Conservation (phyloP, 37 sponge, comb jelly and placozoan genomes). For the Spongilla lacustris region DNA sequence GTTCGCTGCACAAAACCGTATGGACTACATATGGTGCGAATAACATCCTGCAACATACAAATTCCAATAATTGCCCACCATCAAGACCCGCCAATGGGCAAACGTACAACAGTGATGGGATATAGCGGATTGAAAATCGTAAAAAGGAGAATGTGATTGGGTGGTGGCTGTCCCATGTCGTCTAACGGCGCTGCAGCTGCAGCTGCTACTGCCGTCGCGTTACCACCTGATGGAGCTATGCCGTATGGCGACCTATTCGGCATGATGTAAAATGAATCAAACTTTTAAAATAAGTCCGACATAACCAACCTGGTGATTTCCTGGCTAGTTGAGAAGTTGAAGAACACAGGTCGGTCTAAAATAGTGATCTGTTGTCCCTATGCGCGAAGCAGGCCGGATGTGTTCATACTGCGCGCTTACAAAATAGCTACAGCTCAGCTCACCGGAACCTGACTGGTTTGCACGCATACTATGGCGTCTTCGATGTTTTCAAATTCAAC, state of each 20-base stretch:
- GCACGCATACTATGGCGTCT: constrained; percentile 76
- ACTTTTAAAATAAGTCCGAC: background rate
- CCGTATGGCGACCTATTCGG: constrained; percentile 85
- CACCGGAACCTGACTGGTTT: constrained; percentile 51
- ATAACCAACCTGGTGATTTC: constrained; percentile 81
- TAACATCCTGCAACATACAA: constrained; percentile 66
- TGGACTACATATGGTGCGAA: constrained; percentile 87
- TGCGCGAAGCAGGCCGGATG: background rate
- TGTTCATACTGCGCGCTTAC: background rate
- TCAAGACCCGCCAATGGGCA: background rate
- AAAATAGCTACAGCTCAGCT: background rate
- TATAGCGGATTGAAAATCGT: constrained; percentile 90
- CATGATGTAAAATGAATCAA: background rate
- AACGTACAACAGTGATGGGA: constrained; percentile 88
- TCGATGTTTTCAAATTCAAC: constrained; percentile 86
- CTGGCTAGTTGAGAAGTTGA: constrained; percentile 91
- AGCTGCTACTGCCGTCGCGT: background rate
- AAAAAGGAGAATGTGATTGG: constrained; percentile 89
- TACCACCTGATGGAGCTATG: constrained; percentile 46
- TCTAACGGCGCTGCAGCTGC: background rate
- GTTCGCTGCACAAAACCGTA: constrained; percentile 88
- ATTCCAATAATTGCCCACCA: background rate
- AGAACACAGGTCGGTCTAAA: constrained; percentile 87
- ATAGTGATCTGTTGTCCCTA: constrained; percentile 77
- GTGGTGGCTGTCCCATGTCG: constrained; percentile 14